Evolutionary conservation across 2,888 invertebrate genomes (phyloP).

Genomic region (Epinotia demarniana): DNA sequence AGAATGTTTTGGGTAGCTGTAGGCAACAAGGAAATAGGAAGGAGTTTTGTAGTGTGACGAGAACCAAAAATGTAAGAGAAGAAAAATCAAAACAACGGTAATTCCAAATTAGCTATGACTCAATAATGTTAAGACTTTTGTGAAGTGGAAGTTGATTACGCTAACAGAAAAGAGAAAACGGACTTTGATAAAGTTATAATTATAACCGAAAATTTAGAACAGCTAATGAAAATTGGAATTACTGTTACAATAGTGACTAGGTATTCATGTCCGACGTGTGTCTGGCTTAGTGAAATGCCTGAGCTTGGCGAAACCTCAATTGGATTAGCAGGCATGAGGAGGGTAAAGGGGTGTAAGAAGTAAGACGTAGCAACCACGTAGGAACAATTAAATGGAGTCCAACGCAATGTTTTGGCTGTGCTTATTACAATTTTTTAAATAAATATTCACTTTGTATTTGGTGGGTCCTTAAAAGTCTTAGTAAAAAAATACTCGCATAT

Average conservation of each 20-base stretch:
- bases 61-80: not conserved
- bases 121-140: too few relatives aligned
- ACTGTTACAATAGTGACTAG: conserved; percentile 13
- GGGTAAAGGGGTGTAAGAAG: conserved; percentile 7
- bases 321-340: conserved; percentile 23
- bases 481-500: conserved; percentile 56
- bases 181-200: not conserved
- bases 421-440: conserved; percentile 68
- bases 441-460: conserved; percentile 61
- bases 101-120: conserved; percentile 15
- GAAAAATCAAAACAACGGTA: not conserved
- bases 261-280: not conserved
- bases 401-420: conserved; percentile 80
- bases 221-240: conserved; percentile 14
- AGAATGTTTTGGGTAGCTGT: conserved; percentile 39
- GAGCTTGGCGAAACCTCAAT: not conserved
- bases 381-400: conserved; percentile 71
- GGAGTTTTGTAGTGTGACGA: conserved; percentile 18
- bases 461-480: conserved; percentile 56
- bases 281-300: conserved; percentile 1
- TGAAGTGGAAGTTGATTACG: too few relatives aligned
- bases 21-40: conserved; percentile 28
- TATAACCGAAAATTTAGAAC: not conserved
- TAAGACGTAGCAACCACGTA: conserved; percentile 50
- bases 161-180: not conserved